Conservation (phyloP, 1,140 invertebrate genomes). For the Acarapis woodi region DNA sequence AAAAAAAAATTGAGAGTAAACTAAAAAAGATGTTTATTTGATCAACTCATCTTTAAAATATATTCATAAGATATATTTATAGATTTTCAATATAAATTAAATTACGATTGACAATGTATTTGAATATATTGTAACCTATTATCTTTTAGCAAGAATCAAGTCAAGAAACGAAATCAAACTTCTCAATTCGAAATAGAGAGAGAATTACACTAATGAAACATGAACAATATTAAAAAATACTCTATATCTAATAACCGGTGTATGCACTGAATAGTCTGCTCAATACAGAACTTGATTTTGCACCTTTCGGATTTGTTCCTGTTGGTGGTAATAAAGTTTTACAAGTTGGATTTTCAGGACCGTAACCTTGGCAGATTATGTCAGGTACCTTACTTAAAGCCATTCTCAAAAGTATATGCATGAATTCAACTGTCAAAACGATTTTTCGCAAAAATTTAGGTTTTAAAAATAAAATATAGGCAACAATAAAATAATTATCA, state of each 20-base stretch:
- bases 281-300: constrained; percentile 9
- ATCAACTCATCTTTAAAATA: no score
- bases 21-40: no score
- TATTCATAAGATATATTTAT: no score
- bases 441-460: neutral
- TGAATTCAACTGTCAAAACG: constrained; percentile 6
- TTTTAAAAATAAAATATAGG: neutral
- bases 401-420: constrained; percentile 11
- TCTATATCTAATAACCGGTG: constrained; percentile 11
- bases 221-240: neutral
- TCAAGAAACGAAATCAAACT: no score
- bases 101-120: no score
- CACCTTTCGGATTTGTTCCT: constrained; percentile 7
- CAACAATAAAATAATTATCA: constrained; percentile 8
- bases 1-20: no score
- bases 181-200: no score
- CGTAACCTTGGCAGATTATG: constrained; percentile 12
- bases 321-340: constrained; percentile 5
- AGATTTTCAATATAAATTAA: no score
- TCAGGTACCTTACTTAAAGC: constrained; percentile 13
- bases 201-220: no score
- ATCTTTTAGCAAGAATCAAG: no score
- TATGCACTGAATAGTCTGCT: constrained; percentile 12
- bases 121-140: no score
- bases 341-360: constrained; percentile 6